These are phyloP conservation scores for Chlorospingus semifuscus DNA, from an alignment of 2,797 vertebrate genomes.

Conservation along the genomic window DNA sequence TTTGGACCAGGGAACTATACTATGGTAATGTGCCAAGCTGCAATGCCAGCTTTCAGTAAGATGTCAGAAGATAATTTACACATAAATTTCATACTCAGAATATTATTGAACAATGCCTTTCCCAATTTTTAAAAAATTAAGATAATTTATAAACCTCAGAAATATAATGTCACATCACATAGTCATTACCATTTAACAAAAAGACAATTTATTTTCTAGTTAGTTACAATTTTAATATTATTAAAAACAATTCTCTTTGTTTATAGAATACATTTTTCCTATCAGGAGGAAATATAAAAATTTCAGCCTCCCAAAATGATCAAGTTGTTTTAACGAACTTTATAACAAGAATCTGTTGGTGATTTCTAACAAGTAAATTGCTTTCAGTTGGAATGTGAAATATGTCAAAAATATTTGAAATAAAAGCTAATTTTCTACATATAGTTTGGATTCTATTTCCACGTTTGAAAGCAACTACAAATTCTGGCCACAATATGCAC, in stretches of 20 bases:
- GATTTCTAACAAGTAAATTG: not conserved
- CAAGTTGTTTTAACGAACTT: conserved; percentile 1
- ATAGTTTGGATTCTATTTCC: not conserved
- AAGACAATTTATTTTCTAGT: not conserved
- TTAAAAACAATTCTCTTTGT: not conserved
- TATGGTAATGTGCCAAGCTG: conserved; percentile 1
- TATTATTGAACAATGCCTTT: not conserved
- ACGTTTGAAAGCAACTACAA: not conserved
- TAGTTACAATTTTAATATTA: not conserved
- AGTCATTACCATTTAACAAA: not conserved
- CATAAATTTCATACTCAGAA: conserved; percentile 1
- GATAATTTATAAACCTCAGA: not conserved
- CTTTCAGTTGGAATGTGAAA: not conserved
- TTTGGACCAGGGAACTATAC: conserved; percentile 26
- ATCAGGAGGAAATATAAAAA: not conserved
- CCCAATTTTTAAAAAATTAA: not conserved
- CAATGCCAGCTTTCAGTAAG: conserved; percentile 54
- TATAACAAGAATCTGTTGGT: not conserved
- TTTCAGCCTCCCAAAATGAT: not conserved
- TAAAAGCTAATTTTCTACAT: not conserved
- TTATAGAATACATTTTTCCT: not conserved
- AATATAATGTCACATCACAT: not conserved
- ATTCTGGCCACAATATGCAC: not conserved
- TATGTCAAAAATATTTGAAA: not conserved
- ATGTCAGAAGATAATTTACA: conserved; percentile 55